phyloP scores from a whole-genome alignment of 2,888 invertebrate genomes.

The Eustalomyia histrio region DNA sequence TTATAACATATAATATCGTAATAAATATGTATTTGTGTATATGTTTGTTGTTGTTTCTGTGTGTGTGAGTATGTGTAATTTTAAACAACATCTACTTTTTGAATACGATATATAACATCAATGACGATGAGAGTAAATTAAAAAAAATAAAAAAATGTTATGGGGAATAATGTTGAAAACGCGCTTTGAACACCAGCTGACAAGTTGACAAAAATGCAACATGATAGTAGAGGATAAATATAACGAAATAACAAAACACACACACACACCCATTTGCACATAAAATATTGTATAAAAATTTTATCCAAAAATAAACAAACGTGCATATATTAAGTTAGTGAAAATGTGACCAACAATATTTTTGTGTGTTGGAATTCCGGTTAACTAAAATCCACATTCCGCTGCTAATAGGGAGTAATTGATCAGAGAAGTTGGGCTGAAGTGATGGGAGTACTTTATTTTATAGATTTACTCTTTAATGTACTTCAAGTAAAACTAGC shows the following conservation, averaged over 20 bases:
- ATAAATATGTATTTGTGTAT: slow-evolving; percentile 1
- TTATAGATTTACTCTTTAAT: too few species aligned
- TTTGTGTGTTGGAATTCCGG: neutral
- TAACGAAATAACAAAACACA: slow-evolving; percentile 15
- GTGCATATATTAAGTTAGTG: neutral
- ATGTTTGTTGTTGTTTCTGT: neutral
- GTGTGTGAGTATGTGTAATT: slow-evolving; percentile 7
- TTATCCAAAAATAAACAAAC: neutral
- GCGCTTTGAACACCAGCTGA: slow-evolving; percentile 55
- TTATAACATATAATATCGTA: too few species aligned
- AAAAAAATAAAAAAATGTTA: slow-evolving; percentile 9
- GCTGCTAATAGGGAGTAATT: too few species aligned
- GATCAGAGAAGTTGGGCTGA: too few species aligned
- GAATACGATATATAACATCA: slow-evolving; percentile 24
- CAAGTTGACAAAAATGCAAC: slow-evolving; percentile 61
- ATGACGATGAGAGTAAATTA: neutral
- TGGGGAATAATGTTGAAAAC: slow-evolving; percentile 32
- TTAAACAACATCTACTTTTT: slow-evolving; percentile 24
- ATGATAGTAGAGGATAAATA: slow-evolving; percentile 38
- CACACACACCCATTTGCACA: neutral
- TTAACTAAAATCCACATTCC: neutral
- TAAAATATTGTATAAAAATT: neutral
- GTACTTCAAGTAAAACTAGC: too few species aligned
- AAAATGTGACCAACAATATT: neutral
- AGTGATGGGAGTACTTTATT: too few species aligned